Evolutionary conservation across 2,797 vertebrate species (phyloP).

Genomic region (Sebastes reedi): DNA sequence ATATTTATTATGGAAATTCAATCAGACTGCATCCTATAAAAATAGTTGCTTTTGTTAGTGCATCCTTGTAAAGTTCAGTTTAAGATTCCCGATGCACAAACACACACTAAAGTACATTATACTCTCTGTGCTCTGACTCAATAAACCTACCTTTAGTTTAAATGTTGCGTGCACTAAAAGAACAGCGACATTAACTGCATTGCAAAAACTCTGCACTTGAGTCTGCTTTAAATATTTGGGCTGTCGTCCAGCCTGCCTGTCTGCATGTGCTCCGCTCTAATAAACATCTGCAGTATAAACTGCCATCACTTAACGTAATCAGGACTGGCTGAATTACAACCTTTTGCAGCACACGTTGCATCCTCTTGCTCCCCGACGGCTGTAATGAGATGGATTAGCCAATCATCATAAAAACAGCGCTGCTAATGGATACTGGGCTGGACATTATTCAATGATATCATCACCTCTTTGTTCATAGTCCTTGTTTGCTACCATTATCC

Average conservation of each 20-base stretch:
- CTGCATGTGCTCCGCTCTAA: slow-evolving; percentile 16
- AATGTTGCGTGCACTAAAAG: not conserved
- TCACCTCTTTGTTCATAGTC: slow-evolving; percentile 19
- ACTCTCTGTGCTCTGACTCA: not conserved
- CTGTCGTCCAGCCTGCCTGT: slow-evolving; percentile 30
- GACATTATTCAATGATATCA: slow-evolving; percentile 31
- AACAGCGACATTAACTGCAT: slow-evolving; percentile 1
- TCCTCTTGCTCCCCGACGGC: slow-evolving; percentile 18
- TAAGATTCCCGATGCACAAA: slow-evolving; percentile 8
- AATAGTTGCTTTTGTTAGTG: not conserved
- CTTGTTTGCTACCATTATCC: not conserved
- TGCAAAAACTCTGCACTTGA: slow-evolving; percentile 41
- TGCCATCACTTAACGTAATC: slow-evolving; percentile 50
- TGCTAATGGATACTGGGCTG: slow-evolving; percentile 31
- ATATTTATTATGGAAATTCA: not conserved
- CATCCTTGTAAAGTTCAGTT: slow-evolving; percentile 9
- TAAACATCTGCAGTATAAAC: slow-evolving; percentile 48
- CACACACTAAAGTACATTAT: not conserved
- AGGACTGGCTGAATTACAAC: slow-evolving; percentile 27
- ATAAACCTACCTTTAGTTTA: not conserved
- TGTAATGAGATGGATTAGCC: slow-evolving; percentile 57
- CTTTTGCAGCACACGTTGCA: slow-evolving; percentile 9
- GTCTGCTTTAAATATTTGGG: slow-evolving; percentile 56
- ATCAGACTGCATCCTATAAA: not conserved
- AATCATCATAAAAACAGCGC: slow-evolving; percentile 30